Evolutionary conservation across 2,113 vertebrate genomes (phyloP).

Genomic region (Poecilia latipinna): DNA sequence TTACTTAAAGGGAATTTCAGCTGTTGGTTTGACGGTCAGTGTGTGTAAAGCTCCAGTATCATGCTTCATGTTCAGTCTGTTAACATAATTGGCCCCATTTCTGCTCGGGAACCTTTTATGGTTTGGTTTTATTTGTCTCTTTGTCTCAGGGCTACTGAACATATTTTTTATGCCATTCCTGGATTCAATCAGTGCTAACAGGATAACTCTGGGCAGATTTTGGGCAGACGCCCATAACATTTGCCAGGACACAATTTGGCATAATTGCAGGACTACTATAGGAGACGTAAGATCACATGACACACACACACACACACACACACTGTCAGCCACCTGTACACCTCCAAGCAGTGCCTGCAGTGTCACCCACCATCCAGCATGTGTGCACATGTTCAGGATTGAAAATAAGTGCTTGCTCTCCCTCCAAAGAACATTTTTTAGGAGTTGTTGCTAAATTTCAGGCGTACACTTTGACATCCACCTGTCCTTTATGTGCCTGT

Average conservation of each 20-base stretch:
- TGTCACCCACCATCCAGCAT: background rate
- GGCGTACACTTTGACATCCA: constrained; percentile 6
- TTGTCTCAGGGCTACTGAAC: constrained; percentile 28
- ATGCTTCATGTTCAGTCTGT: background rate
- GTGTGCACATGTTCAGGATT: constrained; percentile 10
- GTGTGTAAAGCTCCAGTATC: background rate
- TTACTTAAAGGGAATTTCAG: background rate
- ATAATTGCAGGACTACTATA: constrained; percentile 57
- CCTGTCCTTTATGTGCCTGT: constrained; percentile 29
- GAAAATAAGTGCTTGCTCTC: constrained; percentile 49
- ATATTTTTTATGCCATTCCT: constrained; percentile 51
- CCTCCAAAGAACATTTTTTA: constrained; percentile 47
- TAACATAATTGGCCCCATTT: background rate
- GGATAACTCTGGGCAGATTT: constrained; percentile 44
- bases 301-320: background rate
- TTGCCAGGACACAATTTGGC: constrained; percentile 52
- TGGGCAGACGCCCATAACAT: constrained; percentile 54
- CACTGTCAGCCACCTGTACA: constrained; percentile 7
- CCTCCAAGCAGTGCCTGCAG: constrained; percentile 6
- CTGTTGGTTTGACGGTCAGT: background rate
- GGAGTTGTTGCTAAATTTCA: constrained; percentile 35
- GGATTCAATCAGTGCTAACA: constrained; percentile 50
- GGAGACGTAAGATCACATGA: constrained; percentile 40
- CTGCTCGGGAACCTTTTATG: background rate
- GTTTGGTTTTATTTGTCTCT: constrained; percentile 33